Percentiles rank a stretch among this genome's conserved stretches.
phyloP scores from a whole-genome alignment of 2,113 vertebrate species.

The Hydrochoerus hydrochaeris region DNA sequence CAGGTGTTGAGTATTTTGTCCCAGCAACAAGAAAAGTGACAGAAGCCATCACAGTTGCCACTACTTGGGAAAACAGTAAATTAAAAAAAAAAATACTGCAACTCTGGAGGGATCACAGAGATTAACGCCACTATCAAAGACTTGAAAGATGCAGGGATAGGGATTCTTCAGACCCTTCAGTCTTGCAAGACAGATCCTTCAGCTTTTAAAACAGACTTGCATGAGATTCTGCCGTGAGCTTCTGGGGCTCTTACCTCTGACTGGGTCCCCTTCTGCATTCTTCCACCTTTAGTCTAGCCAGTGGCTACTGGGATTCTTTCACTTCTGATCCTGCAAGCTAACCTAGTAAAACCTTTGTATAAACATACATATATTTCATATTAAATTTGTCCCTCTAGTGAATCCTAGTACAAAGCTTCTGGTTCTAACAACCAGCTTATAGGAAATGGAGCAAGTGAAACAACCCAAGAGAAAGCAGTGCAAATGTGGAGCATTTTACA shows the following conservation, averaged over 20 bases:
- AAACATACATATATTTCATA: background rate
- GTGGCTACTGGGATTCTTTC: background rate
- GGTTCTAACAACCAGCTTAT: background rate
- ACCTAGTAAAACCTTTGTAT: background rate
- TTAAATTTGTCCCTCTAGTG: background rate
- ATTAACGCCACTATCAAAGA: background rate
- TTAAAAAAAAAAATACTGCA: background rate
- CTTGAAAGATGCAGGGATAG: background rate
- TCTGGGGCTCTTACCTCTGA: background rate
- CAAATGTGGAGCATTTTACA: constrained; percentile 1
- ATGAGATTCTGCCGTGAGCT: background rate
- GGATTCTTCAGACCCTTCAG: background rate
- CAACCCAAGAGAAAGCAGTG: background rate
- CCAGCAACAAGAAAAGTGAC: background rate
- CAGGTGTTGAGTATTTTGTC: background rate
- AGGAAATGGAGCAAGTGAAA: constrained; percentile 45
- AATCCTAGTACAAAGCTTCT: background rate
- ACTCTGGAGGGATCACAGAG: background rate
- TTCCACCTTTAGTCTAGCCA: background rate
- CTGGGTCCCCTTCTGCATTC: background rate
- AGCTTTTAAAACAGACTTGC: background rate
- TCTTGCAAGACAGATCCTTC: background rate
- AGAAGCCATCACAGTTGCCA: background rate
- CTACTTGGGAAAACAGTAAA: background rate
- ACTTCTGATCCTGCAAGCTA: background rate